phyloP scores from a whole-genome alignment of 2,888 invertebrate species.

The Heteromyza rotundicornis region DNA sequence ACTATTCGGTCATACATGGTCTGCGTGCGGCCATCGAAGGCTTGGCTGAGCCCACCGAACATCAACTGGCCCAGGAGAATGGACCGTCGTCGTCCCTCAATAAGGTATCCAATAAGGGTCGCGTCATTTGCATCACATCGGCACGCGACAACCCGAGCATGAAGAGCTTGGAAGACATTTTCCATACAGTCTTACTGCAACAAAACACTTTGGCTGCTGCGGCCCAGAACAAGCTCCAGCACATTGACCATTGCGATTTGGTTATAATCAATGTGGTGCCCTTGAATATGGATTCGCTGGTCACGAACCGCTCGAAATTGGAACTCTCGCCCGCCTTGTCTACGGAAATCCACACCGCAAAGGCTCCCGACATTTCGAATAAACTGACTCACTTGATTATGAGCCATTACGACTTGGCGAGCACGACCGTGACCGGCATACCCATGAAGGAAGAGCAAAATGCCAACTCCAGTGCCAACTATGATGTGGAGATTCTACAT shows the following conservation, averaged over 20 bases:
- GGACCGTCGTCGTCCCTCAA: constrained; percentile 44
- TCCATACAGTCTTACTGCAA: constrained; percentile 78
- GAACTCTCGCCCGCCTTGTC: constrained; percentile 77
- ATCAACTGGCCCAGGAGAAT: constrained; percentile 65
- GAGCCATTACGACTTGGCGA: constrained; percentile 88
- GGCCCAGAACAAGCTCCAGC: constrained; percentile 69
- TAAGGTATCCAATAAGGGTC: constrained; percentile 65
- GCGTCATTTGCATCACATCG: constrained; percentile 90
- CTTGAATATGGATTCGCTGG: constrained; percentile 77
- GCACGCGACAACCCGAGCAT: constrained; percentile 87
- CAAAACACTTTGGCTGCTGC: constrained; percentile 76
- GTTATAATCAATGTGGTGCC: constrained; percentile 90
- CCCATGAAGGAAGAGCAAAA: constrained; percentile 99
- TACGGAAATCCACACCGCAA: constrained; percentile 81
- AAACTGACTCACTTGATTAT: constrained; percentile 78
- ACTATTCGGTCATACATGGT: constrained; percentile 80
- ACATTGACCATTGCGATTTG: constrained; percentile 87
- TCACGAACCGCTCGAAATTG: constrained; percentile 73
- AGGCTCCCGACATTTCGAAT: constrained; percentile 76
- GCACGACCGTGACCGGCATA: constrained; percentile 97
- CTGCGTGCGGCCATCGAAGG: constrained; percentile 86
- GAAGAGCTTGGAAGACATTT: constrained; percentile 85
- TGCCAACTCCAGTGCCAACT: constrained; percentile 96
- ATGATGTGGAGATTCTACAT: constrained; percentile 97
- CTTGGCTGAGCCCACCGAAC: constrained; percentile 80